These are phyloP conservation scores for Natator depressus DNA, from an alignment of 2,113 vertebrate species.

Conservation along the genomic window DNA sequence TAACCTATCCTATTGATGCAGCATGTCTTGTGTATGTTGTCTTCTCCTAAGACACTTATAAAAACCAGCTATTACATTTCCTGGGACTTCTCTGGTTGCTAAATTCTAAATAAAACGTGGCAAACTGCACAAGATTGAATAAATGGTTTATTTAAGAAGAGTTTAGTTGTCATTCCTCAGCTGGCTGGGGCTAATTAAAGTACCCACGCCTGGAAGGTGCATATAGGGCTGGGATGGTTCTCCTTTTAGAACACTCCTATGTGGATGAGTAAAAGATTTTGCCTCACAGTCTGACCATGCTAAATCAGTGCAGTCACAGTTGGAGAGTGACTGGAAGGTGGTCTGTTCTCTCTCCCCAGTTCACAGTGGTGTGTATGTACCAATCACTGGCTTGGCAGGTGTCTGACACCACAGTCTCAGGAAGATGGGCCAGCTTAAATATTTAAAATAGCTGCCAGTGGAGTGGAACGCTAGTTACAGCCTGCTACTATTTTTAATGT, in stretches of 20 bases:
- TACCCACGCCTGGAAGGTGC: not conserved
- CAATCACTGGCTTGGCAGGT: not conserved
- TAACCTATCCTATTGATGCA: accelerated
- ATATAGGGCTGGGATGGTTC: not conserved
- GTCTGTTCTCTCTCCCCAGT: not conserved
- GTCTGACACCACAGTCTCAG: no score
- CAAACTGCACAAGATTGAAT: not conserved
- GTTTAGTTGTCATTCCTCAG: not conserved
- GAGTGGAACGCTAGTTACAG: not conserved
- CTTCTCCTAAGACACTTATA: not conserved
- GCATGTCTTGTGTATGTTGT: not conserved
- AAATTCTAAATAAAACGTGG: not conserved
- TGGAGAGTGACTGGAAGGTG: not conserved
- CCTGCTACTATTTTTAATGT: not conserved
- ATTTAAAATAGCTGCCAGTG: not conserved
- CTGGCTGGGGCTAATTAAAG: not conserved
- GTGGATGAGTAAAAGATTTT: not conserved
- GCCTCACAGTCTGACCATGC: not conserved
- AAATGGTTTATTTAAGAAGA: not conserved
- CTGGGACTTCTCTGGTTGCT: not conserved
- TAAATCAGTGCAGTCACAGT: not conserved
- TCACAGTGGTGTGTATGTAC: not conserved
- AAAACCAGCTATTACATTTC: not conserved
- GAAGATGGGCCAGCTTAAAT: not conserved
- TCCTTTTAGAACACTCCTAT: not conserved